These are phyloP conservation scores for Porites australiensis DNA, from an alignment of 64 coral and sea anemone genomes.

Conservation along the genomic window DNA sequence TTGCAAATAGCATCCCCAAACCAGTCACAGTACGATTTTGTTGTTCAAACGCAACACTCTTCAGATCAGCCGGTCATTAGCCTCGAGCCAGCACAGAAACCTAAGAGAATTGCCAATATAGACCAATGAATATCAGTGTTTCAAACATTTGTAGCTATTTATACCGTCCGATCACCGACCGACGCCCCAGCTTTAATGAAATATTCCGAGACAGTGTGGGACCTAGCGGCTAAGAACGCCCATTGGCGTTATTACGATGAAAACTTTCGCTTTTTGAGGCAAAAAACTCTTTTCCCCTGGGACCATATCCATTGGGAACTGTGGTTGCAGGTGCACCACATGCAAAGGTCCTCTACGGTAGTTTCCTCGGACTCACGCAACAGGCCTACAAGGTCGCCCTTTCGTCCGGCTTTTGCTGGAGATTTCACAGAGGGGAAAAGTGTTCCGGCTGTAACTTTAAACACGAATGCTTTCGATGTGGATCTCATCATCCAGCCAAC, in stretches of 20 bases:
- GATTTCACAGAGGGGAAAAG: no score
- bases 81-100: background rate
- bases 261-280: conserved; percentile 56
- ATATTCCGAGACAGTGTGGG: conserved; percentile 15
- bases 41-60: no score
- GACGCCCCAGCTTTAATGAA: conserved; percentile 29
- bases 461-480: background rate
- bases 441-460: background rate
- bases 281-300: conserved; percentile 6
- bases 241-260: conserved; percentile 67
- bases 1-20: no score
- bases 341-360: background rate
- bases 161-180: no score
- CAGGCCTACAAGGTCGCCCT: background rate
- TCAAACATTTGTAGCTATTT: no score
- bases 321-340: conserved; percentile 24
- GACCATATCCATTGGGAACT: conserved; percentile 15
- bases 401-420: background rate
- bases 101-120: background rate
- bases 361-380: background rate
- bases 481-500: background rate
- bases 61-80: background rate
- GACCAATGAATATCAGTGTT: no score
- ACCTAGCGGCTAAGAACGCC: conserved; percentile 47
- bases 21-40: no score